Base-by-base conservation (phyloP, 2,113 vertebrate genomes). In the Axis porcinus region DNA sequence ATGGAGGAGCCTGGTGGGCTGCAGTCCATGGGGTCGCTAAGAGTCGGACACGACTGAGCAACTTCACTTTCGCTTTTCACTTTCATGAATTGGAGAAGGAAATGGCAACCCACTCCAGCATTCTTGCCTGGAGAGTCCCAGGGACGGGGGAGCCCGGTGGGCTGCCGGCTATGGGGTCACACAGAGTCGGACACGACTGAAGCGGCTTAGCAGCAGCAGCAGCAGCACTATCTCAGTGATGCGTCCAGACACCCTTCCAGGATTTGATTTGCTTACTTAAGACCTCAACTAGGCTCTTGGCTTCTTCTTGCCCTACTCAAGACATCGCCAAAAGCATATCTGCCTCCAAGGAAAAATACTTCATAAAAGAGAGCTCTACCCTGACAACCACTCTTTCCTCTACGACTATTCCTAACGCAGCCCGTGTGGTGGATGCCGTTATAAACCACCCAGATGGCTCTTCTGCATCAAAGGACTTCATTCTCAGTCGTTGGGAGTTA, bases 141-240 rank as follows among this genome's bases (percentile, higher is more conserved):
- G 28, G 60, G 60, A 33, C 0, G 3, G 60, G 3, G 28, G 60
- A 62, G 30, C 30, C 60, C 33, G 60, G 60, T 62, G 27, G 60
- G 60, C 30, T 64, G 7, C 16, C 7, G 1, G n/a, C 64, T 16
- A 5, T 11, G 64, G 33, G 16, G 33, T 67, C 2, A 0, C 64
- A n/a, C 7, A 67, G 64, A 67, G 17, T 67, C 2, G 0, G 17
- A 67, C n/a, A n/a, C 0, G 4, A 36, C 17, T 36, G 33, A 21
- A 67, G 64, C 4, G 4, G 36, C 33, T 36, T 36, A 67, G 64
- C 64, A 67, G 16, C 33, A 64, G 62, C 33, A 64, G 62, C 14
- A 64, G 30, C 33, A 67, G 33, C 33, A n/a, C 19, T 7, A 19
- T 50, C 50, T 84, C 79, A 30, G 60, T 33, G 79, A 52, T 70